phyloP scores from a whole-genome alignment of 2,888 invertebrate species.

The Aphidoletes aphidimyza region DNA sequence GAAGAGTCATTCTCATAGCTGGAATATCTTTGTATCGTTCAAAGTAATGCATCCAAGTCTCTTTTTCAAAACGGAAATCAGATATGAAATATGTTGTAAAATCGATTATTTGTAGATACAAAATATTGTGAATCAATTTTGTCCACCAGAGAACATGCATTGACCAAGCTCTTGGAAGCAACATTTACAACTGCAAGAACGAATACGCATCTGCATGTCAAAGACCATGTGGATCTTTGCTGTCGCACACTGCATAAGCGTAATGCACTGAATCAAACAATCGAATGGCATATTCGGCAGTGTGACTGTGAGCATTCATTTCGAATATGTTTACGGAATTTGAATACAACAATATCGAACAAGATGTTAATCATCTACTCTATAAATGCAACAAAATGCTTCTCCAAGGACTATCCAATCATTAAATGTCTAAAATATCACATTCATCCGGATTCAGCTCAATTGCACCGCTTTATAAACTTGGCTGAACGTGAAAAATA shows the following conservation, averaged over 20 bases:
- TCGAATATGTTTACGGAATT: background rate
- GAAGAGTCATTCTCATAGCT: too few relatives aligned
- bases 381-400: constrained; percentile 18
- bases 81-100: too few relatives aligned
- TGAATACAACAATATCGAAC: constrained; percentile 9
- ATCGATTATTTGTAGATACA: background rate
- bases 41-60: too few relatives aligned
- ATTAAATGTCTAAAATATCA: constrained; percentile 7
- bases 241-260: background rate
- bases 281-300: background rate
- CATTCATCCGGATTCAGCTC: background rate
- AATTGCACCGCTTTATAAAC: background rate
- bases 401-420: background rate
- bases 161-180: background rate
- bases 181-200: background rate
- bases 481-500: background rate
- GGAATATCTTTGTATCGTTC: too few relatives aligned
- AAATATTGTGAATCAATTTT: constrained; percentile 17
- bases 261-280: background rate
- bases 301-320: background rate
- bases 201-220: background rate
- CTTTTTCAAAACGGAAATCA: too few relatives aligned
- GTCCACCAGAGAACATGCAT: background rate
- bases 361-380: background rate
- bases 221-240: background rate